Conservation (phyloP, 2,113 vertebrate genomes). For the Geococcyx californianus region DNA sequence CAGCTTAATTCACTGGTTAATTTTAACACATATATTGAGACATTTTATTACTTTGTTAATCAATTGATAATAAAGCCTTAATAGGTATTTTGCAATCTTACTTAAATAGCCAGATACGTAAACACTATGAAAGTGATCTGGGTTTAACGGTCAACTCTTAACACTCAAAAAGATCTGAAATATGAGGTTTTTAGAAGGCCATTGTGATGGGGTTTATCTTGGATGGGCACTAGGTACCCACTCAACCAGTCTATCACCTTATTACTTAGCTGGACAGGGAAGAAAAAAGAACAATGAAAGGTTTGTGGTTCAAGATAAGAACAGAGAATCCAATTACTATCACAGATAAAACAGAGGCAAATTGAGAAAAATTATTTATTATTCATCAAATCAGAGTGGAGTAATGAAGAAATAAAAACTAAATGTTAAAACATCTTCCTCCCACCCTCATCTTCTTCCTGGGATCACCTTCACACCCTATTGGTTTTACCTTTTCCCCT, state of each 20-base stretch:
- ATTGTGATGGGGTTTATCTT: not conserved
- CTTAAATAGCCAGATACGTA: not conserved
- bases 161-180: not conserved
- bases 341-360: no score
- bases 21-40: no score
- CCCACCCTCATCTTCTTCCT: accelerated
- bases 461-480: not conserved
- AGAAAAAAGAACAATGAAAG: no score
- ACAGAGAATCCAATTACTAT: no score
- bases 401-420: not conserved
- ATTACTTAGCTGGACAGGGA: no score
- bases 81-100: no score
- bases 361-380: not conserved
- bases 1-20: no score
- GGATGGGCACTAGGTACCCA: not conserved
- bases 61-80: no score
- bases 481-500: not conserved
- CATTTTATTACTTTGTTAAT: no score
- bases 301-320: no score
- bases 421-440: no score
- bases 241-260: no score
- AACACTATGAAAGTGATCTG: not conserved
- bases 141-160: not conserved
- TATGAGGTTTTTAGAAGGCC: not conserved
- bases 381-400: not conserved